Evolutionary conservation across 2,888 invertebrate species (phyloP), one percentile per base, ranked within the genome.

Genomic region (Polylopha cassiicola): DNA sequence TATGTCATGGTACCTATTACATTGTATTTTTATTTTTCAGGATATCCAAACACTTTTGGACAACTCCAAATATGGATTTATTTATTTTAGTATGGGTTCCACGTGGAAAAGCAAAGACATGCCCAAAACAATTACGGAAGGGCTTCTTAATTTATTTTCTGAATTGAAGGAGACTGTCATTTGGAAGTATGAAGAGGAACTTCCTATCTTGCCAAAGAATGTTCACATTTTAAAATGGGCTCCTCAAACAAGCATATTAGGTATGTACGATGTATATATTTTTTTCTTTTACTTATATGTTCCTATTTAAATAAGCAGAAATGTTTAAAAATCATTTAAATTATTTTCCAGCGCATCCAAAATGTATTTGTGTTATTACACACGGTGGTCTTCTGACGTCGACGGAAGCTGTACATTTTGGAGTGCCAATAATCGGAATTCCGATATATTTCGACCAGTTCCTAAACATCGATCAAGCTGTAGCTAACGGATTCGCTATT

Each of bases 81-180:
- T 72, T 15, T 61, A 53, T 44, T 68, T 73, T 46, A 68, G 66
- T 32, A 48, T 72, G 52, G 73, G 73, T 2, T 61, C 68, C 1
- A 58, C 56, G 11, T 46, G 64, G 11, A 49, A 56, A 17, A 58
- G 59, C 14, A 51, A 51, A 4, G 34, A 46, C 0, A 50, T 71
- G 49, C 54, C 65, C 3, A 47, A 50, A 9, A 44, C 56, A 30
- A 42, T 46, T 10, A 48, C 50, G 11, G 37, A 48, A 9, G 44
- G 39, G 1, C 48, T 73, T n/a, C 4, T 70, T 1, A 46, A 48
- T 14, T 58, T 58, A 6, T 68, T 75, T 43, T 50, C 54, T 2
- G 50, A 49, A 15, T 41, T 75, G 32, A 64, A 65, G 29, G 66
- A 73, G 47, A 57, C 56, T 9, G 66, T 74, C 3, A 31, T 75